Evolutionary conservation across 2,113 vertebrate genomes (phyloP).

Genomic region (Anguilla japonica): DNA sequence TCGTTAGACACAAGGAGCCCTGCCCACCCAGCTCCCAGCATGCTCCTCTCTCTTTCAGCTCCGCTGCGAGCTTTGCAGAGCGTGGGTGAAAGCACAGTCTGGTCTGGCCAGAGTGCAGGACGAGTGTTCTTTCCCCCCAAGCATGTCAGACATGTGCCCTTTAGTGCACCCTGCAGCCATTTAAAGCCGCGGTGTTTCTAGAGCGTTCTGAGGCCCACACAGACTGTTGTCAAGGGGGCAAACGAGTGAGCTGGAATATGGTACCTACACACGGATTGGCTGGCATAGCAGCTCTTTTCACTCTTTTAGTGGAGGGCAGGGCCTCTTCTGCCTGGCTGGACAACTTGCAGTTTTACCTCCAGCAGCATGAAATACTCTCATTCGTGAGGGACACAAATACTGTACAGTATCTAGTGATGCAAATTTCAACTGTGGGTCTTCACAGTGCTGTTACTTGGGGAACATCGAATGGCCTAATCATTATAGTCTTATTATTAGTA

Average conservation of each 20-base stretch:
- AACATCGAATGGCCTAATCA: not conserved
- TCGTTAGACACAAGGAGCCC: not conserved
- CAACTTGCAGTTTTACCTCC: not conserved
- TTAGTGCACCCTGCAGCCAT: constrained; percentile 19
- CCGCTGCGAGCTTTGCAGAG: not conserved
- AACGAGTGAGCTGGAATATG: not conserved
- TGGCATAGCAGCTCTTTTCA: not conserved
- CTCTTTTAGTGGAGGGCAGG: not conserved
- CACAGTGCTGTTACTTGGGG: not conserved
- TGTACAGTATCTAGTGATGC: not conserved
- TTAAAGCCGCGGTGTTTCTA: constrained; percentile 17
- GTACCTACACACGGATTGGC: not conserved
- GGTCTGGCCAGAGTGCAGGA: not conserved
- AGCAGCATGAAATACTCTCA: not conserved
- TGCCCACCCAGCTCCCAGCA: not conserved
- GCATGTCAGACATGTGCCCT: not conserved
- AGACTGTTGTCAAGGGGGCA: not conserved
- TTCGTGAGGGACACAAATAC: not conserved
- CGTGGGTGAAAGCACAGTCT: not conserved
- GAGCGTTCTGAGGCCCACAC: not conserved
- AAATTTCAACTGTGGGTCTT: not conserved
- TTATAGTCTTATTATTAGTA: not conserved
- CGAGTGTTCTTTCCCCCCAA: not conserved
- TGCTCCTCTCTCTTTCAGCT: not conserved
- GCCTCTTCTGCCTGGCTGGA: not conserved